A percentile compares a stretch with the other conserved stretches of the same genome.
Conservation (phyloP, 2,797 vertebrate genomes). For the Parauchenoglanis ngamensis region DNA sequence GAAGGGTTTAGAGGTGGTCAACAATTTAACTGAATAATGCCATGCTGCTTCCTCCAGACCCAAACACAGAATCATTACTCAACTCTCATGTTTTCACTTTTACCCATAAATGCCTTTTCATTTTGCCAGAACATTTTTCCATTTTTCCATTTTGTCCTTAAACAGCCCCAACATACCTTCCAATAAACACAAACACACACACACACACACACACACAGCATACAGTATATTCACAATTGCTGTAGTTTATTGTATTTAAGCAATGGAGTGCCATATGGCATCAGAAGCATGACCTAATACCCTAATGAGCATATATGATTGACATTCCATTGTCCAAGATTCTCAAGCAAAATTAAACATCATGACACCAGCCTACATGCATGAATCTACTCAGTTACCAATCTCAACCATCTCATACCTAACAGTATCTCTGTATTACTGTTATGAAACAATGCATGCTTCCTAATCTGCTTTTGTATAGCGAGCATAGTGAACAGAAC, state of each 20-base stretch:
- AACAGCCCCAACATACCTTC: neutral
- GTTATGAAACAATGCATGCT: neutral
- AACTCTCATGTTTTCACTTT: neutral
- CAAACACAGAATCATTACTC: neutral
- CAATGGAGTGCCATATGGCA: slow-evolving; percentile 3
- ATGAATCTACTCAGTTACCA: slow-evolving; percentile 9
- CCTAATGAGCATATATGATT: slow-evolving; percentile 24
- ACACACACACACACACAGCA: neutral
- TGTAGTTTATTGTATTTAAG: neutral
- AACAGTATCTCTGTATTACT: neutral
- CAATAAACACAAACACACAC: neutral
- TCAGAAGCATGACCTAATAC: slow-evolving; percentile 13
- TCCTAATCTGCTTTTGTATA: neutral
- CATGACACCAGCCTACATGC: slow-evolving; percentile 1
- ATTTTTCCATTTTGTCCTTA: neutral
- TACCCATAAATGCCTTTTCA: neutral
- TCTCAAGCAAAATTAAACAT: neutral
- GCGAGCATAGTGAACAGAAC: neutral
- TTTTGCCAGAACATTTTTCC: neutral
- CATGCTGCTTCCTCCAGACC: neutral
- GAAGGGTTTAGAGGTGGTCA: slow-evolving; percentile 21
- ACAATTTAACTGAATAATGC: slow-evolving; percentile 19
- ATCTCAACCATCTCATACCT: neutral
- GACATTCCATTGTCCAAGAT: neutral
- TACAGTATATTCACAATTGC: neutral